Base-by-base conservation (phyloP, 2,797 vertebrate genomes). In the Enteromius unitaeniatus region DNA sequence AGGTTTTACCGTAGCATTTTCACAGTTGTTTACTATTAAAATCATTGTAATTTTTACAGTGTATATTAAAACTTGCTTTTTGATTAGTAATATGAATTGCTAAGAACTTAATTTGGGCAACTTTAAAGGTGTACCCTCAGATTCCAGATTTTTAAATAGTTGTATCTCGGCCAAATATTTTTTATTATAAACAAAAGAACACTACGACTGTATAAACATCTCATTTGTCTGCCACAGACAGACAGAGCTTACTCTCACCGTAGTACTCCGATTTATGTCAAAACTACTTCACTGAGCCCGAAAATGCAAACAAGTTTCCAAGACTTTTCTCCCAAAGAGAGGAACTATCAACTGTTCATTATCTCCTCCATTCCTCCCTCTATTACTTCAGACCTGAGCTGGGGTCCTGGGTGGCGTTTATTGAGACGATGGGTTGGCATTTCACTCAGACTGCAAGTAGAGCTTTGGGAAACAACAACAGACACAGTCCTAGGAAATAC, bases 371-470 rank as follows among this genome's bases (percentile, higher is more conserved):
- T 60, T 72, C 31, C 64, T 40, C 31, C 26, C 15, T 47, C 17
- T 47, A 40, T 55, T 51, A 15, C 51, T 58, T 47, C 58, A 65
- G 55, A 49, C 37, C 40, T 40, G 11, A 23, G 26, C 10, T 26
- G 15, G 78, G 64, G 62, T 70, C 67, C 40, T 60, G 40, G 17
- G 37, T 62, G 51, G 19, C 6, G 2, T 75, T 75, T 73, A 49
- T 65, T 65, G 28, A 64, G 80, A 82, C 17, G 42, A 65, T 73
- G 28, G 74, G 80, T 26, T 74, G 42, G 28, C 58, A 82, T 74
- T 82, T 74, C n/a, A 23, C 80, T 34, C 80, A 51, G 69, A 19
- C 53, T 74, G 19, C 26, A 82, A 74, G 70, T 26, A 65, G 42
- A 82, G 69, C 62, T 79, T n/a, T 51, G 67, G 34, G 34, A 70